phyloP scores from a whole-genome alignment of 2,888 invertebrate genomes.

The Eupithecia insigniata region DNA sequence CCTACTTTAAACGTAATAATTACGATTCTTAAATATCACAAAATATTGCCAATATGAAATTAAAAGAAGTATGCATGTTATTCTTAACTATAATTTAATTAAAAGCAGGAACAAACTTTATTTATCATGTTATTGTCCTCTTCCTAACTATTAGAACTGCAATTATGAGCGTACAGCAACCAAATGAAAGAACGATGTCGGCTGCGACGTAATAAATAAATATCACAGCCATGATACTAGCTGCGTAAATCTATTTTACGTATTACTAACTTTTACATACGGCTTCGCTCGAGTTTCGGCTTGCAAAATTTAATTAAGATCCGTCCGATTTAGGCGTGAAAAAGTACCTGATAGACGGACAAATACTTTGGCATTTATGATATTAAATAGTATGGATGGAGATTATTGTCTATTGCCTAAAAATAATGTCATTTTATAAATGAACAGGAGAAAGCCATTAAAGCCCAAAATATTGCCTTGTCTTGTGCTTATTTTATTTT shows the following conservation, averaged over 20 bases:
- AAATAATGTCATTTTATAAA: no score
- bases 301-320: no score
- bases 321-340: not conserved
- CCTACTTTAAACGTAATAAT: slow-evolving; percentile 15
- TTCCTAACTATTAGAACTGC: no score
- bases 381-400: not conserved
- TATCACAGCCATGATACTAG: no score
- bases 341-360: not conserved
- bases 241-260: not conserved
- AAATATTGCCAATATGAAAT: not conserved
- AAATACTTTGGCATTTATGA: not conserved
- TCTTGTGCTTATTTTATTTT: no score
- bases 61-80: not conserved
- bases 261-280: not conserved
- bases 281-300: not conserved
- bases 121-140: not conserved
- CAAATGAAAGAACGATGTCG: not conserved
- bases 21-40: slow-evolving; percentile 25
- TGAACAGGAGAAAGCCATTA: no score
- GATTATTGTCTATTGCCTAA: not conserved
- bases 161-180: not conserved
- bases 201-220: not conserved
- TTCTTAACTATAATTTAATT: not conserved
- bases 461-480: no score
- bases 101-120: not conserved